Conservation (phyloP, 1,140 invertebrate genomes). For the Reticulitermes speratus region DNA sequence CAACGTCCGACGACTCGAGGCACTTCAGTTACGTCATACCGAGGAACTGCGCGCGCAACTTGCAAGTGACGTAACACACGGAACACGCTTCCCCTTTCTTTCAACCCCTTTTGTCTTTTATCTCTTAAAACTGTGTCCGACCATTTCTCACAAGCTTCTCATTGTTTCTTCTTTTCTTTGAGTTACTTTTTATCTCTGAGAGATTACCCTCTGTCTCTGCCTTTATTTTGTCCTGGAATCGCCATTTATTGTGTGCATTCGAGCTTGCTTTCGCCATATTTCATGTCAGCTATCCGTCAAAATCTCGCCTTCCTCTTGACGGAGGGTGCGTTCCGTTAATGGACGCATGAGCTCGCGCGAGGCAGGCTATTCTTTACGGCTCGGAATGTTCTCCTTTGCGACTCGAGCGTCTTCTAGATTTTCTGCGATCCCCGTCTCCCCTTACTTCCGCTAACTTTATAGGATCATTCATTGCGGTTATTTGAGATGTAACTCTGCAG, state of each 20-base stretch:
- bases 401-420: background rate
- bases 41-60: background rate
- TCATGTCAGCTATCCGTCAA: background rate
- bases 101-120: background rate
- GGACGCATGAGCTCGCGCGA: background rate
- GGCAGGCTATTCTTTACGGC: background rate
- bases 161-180: background rate
- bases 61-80: background rate
- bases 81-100: background rate
- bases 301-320: background rate
- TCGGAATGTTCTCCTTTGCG: background rate
- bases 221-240: background rate
- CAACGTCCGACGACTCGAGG: background rate
- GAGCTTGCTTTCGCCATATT: background rate
- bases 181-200: background rate
- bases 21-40: background rate
- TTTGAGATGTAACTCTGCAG: too few relatives aligned
- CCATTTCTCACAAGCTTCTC: background rate
- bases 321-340: background rate
- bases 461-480: too few relatives aligned
- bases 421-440: background rate
- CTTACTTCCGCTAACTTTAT: too few relatives aligned
- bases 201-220: background rate
- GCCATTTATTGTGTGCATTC: background rate
- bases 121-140: background rate